Evolutionary conservation across 2,888 invertebrate species (phyloP).

Genomic region (Heliconius hortense): DNA sequence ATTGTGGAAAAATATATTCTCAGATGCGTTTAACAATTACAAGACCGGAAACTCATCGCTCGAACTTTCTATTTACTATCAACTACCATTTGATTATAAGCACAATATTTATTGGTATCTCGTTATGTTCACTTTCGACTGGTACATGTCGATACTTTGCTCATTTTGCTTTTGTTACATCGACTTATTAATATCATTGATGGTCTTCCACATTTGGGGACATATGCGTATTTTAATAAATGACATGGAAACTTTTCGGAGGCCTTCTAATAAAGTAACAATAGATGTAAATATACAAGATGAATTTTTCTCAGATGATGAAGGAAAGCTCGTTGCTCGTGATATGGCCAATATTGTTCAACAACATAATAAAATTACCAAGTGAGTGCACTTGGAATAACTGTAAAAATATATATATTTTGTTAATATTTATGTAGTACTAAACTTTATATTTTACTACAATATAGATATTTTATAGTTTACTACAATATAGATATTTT

Average conservation of each 20-base stretch:
- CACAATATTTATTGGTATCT: constrained; percentile 35
- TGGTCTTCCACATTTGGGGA: constrained; percentile 49
- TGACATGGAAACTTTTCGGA: constrained; percentile 42
- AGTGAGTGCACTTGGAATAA: constrained; percentile 36
- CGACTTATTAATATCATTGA: constrained; percentile 46
- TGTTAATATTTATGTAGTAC: background rate
- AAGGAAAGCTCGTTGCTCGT: constrained; percentile 24
- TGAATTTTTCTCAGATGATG: constrained; percentile 30
- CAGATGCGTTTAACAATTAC: constrained; percentile 37
- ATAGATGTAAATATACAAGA: background rate
- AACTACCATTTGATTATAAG: constrained; percentile 40
- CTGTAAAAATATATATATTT: no score
- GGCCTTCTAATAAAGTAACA: constrained; percentile 25
- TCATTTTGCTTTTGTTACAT: constrained; percentile 42
- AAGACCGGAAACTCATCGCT: constrained; percentile 37
- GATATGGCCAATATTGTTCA: constrained; percentile 33
- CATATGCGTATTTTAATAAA: constrained; percentile 47
- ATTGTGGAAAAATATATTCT: constrained; percentile 41
- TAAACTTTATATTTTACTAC: background rate
- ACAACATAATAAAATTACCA: constrained; percentile 38
- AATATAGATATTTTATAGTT: constrained; percentile 8
- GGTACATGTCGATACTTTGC: constrained; percentile 38
- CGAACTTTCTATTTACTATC: constrained; percentile 41
- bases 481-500: constrained; percentile 17
- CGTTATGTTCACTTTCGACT: constrained; percentile 37